Conservation (phyloP, 2,113 vertebrate species). For the Caranx melampygus region DNA sequence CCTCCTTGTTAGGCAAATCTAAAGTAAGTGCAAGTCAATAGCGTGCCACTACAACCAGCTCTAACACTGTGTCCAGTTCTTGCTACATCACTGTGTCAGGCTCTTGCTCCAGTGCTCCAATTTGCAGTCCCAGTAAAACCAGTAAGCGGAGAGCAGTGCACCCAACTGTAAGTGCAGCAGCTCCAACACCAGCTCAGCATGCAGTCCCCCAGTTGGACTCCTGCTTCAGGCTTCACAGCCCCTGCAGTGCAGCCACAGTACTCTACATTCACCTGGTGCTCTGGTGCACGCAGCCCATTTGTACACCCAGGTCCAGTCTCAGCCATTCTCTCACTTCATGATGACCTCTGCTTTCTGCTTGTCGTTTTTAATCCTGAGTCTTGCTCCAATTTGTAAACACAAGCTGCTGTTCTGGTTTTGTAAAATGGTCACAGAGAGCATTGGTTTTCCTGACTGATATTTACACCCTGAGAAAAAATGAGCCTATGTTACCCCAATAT, state of each 20-base stretch:
- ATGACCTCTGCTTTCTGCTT: conserved; percentile 15
- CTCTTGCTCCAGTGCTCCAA: conserved; percentile 9
- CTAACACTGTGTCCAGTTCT: not conserved
- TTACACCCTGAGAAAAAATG: not conserved
- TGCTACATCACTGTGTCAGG: conserved; percentile 2
- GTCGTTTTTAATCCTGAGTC: not conserved
- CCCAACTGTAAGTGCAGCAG: not conserved
- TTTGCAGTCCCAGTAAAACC: conserved; percentile 32
- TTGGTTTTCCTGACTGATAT: not conserved
- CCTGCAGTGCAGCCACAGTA: not conserved
- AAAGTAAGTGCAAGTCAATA: not conserved
- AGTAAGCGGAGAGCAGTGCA: not conserved
- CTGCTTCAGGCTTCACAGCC: not conserved
- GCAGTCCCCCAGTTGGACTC: not conserved
- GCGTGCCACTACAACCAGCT: conserved; percentile 5
- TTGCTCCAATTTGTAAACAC: conserved; percentile 26
- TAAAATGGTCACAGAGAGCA: conserved; percentile 1
- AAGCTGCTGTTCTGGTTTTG: conserved; percentile 25
- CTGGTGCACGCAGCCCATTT: not conserved
- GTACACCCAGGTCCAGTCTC: not conserved
- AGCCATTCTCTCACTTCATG: conserved; percentile 7
- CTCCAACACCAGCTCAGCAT: not conserved
- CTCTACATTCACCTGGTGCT: not conserved
- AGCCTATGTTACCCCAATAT: not conserved
- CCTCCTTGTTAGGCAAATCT: not conserved